Base-by-base conservation (phyloP, 2,797 vertebrate genomes). In the Tauraco hartlaubi region DNA sequence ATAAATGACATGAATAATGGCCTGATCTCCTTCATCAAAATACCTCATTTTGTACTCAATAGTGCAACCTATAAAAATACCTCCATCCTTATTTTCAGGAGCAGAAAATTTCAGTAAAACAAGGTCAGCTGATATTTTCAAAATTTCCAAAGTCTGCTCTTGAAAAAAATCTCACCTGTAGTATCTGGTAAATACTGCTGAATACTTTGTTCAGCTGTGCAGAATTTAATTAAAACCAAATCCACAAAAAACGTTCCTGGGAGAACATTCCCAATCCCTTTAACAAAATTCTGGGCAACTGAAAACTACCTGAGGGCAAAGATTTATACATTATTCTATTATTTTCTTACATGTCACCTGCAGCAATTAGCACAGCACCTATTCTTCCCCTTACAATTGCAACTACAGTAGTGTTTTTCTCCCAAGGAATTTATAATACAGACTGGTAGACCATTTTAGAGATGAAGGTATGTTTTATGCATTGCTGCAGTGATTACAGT, bases 181-280 rank as follows among this genome's bases (percentile, higher is more conserved):
- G 5, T 31, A 71, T 23, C 43, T 56, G 51, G 55, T 77, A 81
- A 93, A 73, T 33, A 56, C 12, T 63, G 13, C 12, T 83, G 43
- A 58, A 29, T 76, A 28, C 41, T 80, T 46, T n/a, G 12, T 77
- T 86, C 22, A 56, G 2, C 13, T 59, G 16, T 15, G 15, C 5
- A 80, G 15, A 79, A 89, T 68, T 77, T 46, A 72, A 80, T 66
- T 35, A 39, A 56, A 91, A 92, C 56, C 4, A 44, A 74, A 75
- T 19, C 11, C 12, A 51, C 6, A 43, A 41, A 63, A 62, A 81
- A 6, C 35, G 37, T 29, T 58, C 33, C 56, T 71, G 22, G 20
- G 26, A 63, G 25, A 83, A 59, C 46, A 48, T 51, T 71, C 8
- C 44, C 29, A 82, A 51, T 15, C 21, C 5, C 15, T 75, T 41